Percentiles rank a stretch among this genome's conserved stretches.
Conservation (phyloP, 2,888 invertebrate genomes). For the Plagodis pulveraria region DNA sequence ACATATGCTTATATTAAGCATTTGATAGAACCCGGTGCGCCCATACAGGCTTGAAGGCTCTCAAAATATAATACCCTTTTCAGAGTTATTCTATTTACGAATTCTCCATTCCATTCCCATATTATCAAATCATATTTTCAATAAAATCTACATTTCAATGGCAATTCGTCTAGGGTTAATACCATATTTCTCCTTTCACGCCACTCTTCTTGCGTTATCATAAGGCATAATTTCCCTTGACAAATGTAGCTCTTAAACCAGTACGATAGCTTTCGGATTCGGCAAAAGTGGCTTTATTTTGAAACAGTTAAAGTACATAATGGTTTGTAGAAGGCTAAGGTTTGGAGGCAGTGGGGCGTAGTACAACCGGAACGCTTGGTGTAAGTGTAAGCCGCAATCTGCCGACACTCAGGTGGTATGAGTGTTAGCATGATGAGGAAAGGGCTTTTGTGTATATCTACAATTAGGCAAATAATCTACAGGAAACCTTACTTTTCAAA, state of each 20-base stretch:
- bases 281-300: constrained; percentile 33
- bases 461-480: too few relatives aligned
- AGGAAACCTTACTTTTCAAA: too few relatives aligned
- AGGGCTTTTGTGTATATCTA: constrained; percentile 44
- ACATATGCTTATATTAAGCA: too few relatives aligned
- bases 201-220: constrained; percentile 24
- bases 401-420: constrained; percentile 74
- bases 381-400: constrained; percentile 77
- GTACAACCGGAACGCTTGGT: constrained; percentile 63
- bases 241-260: constrained; percentile 22
- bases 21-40: too few relatives aligned
- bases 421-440: constrained; percentile 52
- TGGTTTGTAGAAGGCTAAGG: constrained; percentile 29
- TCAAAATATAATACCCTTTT: not conserved
- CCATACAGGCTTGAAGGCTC: too few relatives aligned
- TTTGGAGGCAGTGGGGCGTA: constrained; percentile 44
- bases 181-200: constrained; percentile 26
- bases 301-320: constrained; percentile 36
- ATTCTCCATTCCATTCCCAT: constrained; percentile 38
- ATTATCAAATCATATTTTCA: constrained; percentile 59
- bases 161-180: constrained; percentile 35
- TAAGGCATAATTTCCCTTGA: constrained; percentile 42
- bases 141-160: constrained; percentile 58
- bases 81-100: constrained; percentile 25
- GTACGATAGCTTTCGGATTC: not conserved